Evolutionary conservation across 2,888 invertebrate species (phyloP), one percentile per base, ranked within the genome.

Genomic region (Lobophora halterata): DNA sequence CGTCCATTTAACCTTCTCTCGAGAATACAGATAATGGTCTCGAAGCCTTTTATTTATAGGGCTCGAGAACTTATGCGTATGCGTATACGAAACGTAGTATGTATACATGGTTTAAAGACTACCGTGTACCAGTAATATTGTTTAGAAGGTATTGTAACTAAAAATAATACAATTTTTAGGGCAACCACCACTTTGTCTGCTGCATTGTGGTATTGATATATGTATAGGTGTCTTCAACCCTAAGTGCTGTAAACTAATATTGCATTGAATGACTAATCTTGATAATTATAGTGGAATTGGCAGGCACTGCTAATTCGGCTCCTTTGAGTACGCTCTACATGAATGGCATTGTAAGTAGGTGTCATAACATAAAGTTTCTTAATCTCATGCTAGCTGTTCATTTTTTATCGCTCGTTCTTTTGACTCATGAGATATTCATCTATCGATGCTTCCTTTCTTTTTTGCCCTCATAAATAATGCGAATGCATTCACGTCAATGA

Each of bases 391-490:
- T 57, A 59, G 57, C 58, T 53, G 55, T 63, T 55, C 55, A 47
- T 55, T 59, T 71, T 49, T 68, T 71, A 66, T 52, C 61, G 58
- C 53, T 52, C 64, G 53, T 68, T 64, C 67, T 55, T 63, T 67
- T 65, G 66, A 72, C 50, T 70, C 71, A 71, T 65, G 53, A 57
- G 48, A 62, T 60, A 68, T 63, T 61, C 50, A 64, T 69, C 58
- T 56, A 58, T 54, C 43, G 46, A 50, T 51, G 58, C 58, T 55
- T 58, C 43, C 54, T 61, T 58, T 63, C 49, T 65, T 71, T 71
- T 73, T 73, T 74, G 58, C 64, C 61, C 56, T 53, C 58, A 61
- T 66, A 60, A 49, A 55, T 67, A 70, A 72, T 71, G 66, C 63
- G 57, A 69, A 69, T 65, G 61, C 54, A 56, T 60, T 55, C 66